Base-by-base conservation (phyloP, 2,888 invertebrate species). In the Cerastis rubricosa region DNA sequence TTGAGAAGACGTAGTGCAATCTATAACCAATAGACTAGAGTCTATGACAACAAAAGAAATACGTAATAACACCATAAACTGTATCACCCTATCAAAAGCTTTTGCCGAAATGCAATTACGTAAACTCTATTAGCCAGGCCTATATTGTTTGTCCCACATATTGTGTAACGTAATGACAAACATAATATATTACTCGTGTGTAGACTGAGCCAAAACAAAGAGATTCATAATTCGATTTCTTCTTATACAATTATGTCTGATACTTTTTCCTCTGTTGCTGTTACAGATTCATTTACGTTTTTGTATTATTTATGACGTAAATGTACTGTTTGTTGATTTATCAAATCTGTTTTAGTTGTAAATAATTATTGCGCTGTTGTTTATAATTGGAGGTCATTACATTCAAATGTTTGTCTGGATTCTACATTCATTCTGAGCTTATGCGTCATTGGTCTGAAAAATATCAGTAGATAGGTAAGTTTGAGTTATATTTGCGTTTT, bases 171-270 rank as follows among this genome's bases (percentile, higher is more conserved):
- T 77, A 85, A 84, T 78, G 73, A 73, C 63, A 68, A 35, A 69
- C 43, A 75, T 59, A 47, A 75, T 59, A 47, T 47, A 65, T 83
- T 78, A 80, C 70, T 71, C 76, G n/a, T 65, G 67, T 59, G 71
- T 47, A 74, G 49, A 77, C 78, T 76, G 45, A 64, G 61, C 45
- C 54, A 73, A 75, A 85, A 81, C 85, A 87, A 85, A 82, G 81
- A 67, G 69, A 66, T 73, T 75, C 78, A 75, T 88, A 88, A 88
- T 74, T 78, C 71, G 72, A 88, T 88, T 74, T 79, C 40, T 71
- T 65, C 57, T 71, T 47, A 66, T 61, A 70, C 54, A 59, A 57
- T 80, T 59, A 74, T 63, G 67, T 71, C 59, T 78, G 59, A 43
- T 73, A 73, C 74, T 74, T 71, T 78, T 35, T 72, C 29, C 22